Percentiles rank a stretch among this genome's conserved stretches.
phyloP scores from a whole-genome alignment of 1,140 invertebrate genomes.

The Contarinia nasturtii region DNA sequence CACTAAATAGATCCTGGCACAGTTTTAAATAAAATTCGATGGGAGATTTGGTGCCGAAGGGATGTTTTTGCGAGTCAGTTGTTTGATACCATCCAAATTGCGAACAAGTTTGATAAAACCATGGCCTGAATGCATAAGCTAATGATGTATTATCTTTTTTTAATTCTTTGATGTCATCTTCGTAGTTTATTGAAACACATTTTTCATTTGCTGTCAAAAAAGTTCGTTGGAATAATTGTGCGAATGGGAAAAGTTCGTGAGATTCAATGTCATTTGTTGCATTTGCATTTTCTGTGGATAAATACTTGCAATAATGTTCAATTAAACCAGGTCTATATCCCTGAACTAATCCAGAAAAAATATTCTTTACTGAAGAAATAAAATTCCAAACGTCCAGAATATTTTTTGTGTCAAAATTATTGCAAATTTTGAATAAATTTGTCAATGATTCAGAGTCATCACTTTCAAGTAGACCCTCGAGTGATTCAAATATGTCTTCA shows the following conservation, averaged over 20 bases:
- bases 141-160: conserved; percentile 11
- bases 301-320: not conserved
- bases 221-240: too few species aligned
- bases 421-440: conserved; percentile 20
- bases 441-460: conserved; percentile 16
- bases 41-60: conserved; percentile 38
- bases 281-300: not conserved
- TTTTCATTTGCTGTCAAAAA: not conserved
- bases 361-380: conserved; percentile 16
- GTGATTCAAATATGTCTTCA: conserved; percentile 29
- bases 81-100: conserved; percentile 72
- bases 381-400: conserved; percentile 4
- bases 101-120: conserved; percentile 67
- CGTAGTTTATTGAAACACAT: not conserved
- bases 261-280: not conserved
- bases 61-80: conserved; percentile 34
- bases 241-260: not conserved
- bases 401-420: conserved; percentile 8
- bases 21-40: conserved; percentile 36
- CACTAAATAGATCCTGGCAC: conserved; percentile 48
- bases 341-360: conserved; percentile 15
- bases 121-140: conserved; percentile 34
- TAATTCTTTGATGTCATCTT: not conserved
- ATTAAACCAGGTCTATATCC: conserved; percentile 8
- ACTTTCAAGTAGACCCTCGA: conserved; percentile 20